Conservation (phyloP, 1,140 invertebrate species). For the Drosophila yakuba region DNA sequence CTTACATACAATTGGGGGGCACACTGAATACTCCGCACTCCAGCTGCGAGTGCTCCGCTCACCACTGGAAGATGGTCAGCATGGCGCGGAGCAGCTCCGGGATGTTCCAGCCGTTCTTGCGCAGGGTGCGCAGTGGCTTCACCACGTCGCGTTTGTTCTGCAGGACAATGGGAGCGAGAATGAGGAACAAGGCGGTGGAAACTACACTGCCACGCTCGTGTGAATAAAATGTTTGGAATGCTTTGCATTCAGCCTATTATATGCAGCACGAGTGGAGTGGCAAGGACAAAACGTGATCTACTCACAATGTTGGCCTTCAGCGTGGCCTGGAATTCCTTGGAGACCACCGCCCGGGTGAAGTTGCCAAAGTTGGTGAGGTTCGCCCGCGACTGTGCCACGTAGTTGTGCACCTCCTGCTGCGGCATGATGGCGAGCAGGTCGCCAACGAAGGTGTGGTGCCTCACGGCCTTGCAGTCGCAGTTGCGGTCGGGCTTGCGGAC, state of each 20-base stretch:
- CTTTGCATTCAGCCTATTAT: too few species aligned
- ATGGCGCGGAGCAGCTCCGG: constrained; percentile 35
- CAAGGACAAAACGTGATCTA: neutral
- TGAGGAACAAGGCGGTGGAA: neutral
- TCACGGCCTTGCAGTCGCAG: constrained; percentile 47
- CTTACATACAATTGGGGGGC: constrained; percentile 30
- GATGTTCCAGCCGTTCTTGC: constrained; percentile 62
- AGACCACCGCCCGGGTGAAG: constrained; percentile 38
- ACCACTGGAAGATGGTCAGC: constrained; percentile 57
- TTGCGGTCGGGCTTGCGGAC: constrained; percentile 7
- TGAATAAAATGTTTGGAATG: too few species aligned
- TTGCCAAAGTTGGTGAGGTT: constrained; percentile 40
- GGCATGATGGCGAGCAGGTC: constrained; percentile 58
- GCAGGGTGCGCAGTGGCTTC: constrained; percentile 40
- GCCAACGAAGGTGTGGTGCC: constrained; percentile 44
- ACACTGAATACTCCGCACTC: neutral
- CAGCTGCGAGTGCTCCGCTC: constrained; percentile 1
- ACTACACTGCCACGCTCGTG: neutral
- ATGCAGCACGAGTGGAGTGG: neutral
- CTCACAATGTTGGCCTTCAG: constrained; percentile 53
- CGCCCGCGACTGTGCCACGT: neutral
- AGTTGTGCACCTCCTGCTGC: constrained; percentile 31
- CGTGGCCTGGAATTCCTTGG: constrained; percentile 42
- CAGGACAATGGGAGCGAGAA: neutral
- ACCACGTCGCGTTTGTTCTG: constrained; percentile 55